phyloP scores from a whole-genome alignment of 1,140 invertebrate species.

The Apis laboriosa region DNA sequence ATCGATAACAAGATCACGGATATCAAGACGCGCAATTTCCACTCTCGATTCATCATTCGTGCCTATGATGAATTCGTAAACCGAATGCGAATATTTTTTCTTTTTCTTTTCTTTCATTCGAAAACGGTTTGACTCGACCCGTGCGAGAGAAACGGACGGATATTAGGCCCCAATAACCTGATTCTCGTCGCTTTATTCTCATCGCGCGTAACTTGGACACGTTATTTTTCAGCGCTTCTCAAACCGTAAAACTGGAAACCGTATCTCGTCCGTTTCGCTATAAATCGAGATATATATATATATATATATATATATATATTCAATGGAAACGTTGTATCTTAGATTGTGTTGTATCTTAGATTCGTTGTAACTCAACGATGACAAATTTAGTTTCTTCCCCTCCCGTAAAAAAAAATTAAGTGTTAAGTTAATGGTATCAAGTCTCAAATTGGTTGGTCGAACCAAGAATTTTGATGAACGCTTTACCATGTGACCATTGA shows the following conservation, averaged over 20 bases:
- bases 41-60: not conserved
- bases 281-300: too few relatives aligned
- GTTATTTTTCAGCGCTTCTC: constrained; percentile 26
- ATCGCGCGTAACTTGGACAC: constrained; percentile 27
- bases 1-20: not conserved
- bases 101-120: not conserved
- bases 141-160: constrained; percentile 51
- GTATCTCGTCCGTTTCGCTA: not conserved
- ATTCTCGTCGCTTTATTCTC: constrained; percentile 57
- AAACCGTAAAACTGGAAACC: not conserved
- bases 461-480: too few relatives aligned
- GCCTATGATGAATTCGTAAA: not conserved
- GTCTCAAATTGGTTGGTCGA: too few relatives aligned
- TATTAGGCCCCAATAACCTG: constrained; percentile 59
- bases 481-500: too few relatives aligned
- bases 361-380: too few relatives aligned
- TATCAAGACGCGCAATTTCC: not conserved
- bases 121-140: not conserved
- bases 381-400: too few relatives aligned
- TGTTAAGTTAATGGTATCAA: too few relatives aligned
- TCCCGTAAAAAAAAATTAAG: too few relatives aligned
- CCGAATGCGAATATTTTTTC: not conserved
- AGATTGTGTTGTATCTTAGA: too few relatives aligned
- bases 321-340: too few relatives aligned
- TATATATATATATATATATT: too few relatives aligned